Evolutionary conservation across 2,888 invertebrate genomes (phyloP).

Genomic region (Xestia ashworthii): DNA sequence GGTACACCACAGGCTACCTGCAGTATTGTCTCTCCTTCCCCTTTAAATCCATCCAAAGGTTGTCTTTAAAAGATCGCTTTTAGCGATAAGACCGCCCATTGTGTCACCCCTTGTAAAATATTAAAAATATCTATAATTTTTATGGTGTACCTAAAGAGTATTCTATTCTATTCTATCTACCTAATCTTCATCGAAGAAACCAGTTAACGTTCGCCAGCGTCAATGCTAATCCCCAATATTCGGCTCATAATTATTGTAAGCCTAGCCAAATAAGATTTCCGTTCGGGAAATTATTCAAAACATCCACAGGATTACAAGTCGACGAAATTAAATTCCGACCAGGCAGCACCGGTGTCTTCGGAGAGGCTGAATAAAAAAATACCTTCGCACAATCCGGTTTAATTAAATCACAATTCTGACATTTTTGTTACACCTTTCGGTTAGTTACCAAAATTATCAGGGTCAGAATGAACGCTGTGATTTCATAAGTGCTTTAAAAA

Average conservation of each 20-base stretch:
- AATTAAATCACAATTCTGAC: constrained; percentile 71
- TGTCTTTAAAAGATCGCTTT: too few relatives aligned
- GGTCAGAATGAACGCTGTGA: too few relatives aligned
- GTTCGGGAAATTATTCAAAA: constrained; percentile 74
- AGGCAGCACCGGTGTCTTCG: constrained; percentile 54
- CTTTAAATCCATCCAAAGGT: too few relatives aligned
- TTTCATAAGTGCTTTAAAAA: too few relatives aligned
- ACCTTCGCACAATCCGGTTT: constrained; percentile 62
- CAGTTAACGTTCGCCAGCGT: background rate
- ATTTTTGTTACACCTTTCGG: constrained; percentile 60
- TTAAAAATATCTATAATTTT: too few relatives aligned
- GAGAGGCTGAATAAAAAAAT: constrained; percentile 69
- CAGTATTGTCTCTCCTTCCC: too few relatives aligned
- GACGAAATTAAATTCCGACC: constrained; percentile 76
- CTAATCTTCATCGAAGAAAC: background rate
- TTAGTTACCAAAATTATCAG: constrained; percentile 38
- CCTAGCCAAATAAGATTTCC: constrained; percentile 66
- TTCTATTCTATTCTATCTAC: too few relatives aligned
- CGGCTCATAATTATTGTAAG: constrained; percentile 54
- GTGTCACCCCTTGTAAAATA: too few relatives aligned
- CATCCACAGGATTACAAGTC: constrained; percentile 72
- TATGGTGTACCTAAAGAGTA: too few relatives aligned
- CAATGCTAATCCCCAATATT: constrained; percentile 40
- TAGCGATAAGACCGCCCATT: too few relatives aligned
- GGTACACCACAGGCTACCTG: too few relatives aligned